phyloP scores from a whole-genome alignment of 2,888 invertebrate genomes.

The Tetramorium bicarinatum region DNA sequence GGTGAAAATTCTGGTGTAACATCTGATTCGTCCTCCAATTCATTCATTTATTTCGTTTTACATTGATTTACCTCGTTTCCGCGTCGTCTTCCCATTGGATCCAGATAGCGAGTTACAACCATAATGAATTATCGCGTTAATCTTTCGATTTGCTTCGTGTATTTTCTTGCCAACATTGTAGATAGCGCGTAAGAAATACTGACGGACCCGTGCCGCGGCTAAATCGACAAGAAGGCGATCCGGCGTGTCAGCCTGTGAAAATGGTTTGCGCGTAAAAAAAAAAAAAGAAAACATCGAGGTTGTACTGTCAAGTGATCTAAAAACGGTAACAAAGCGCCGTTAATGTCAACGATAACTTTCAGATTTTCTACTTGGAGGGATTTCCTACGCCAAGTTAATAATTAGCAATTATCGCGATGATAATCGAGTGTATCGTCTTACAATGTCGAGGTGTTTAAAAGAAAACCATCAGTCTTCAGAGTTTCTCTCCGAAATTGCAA shows the following conservation, averaged over 20 bases:
- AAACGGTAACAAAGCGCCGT: neutral
- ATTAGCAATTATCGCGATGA: neutral
- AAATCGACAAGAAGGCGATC: constrained; percentile 70
- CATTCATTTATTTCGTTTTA: neutral
- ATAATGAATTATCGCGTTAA: constrained; percentile 59
- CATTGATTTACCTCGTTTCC: constrained; percentile 5
- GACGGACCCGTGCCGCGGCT: constrained; percentile 36
- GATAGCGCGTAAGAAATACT: constrained; percentile 58
- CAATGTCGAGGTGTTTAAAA: neutral
- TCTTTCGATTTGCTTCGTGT: constrained; percentile 36
- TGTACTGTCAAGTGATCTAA: neutral
- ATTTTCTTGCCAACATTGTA: neutral
- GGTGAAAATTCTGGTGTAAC: neutral
- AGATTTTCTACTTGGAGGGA: neutral
- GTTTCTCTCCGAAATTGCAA: neutral
- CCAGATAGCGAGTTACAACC: neutral
- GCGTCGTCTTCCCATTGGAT: neutral
- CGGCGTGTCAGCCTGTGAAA: constrained; percentile 75
- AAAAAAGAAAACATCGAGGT: constrained; percentile 3
- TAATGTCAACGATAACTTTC: neutral
- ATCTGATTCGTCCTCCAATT: neutral
- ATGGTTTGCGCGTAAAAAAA: constrained; percentile 67
- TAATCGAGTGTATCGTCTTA: neutral
- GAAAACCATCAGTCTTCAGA: neutral
- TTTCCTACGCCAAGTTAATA: neutral